phyloP scores from a whole-genome alignment of 2,888 invertebrate species.

The Latrodectus hesperus region DNA sequence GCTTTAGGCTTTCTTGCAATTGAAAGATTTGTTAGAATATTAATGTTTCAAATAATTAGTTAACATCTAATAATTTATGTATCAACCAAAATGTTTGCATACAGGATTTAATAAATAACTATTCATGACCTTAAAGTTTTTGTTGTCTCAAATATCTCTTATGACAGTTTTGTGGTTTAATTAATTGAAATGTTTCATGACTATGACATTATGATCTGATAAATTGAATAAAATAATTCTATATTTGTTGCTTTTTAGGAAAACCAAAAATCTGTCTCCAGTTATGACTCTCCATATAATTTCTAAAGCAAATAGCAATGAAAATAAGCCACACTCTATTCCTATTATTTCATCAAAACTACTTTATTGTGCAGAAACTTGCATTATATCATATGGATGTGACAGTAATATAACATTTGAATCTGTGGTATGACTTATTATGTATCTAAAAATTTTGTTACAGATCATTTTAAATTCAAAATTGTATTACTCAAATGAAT shows the following conservation, averaged over 20 bases:
- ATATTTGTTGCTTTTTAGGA: conserved; percentile 15
- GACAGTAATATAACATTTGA: conserved; percentile 30
- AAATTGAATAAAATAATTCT: no score
- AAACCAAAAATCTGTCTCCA: conserved; percentile 17
- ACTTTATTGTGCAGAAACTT: conserved; percentile 9
- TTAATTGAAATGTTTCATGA: no score
- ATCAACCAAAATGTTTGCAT: no score
- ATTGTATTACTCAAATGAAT: background rate
- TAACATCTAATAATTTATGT: no score
- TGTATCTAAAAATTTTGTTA: background rate
- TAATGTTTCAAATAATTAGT: no score
- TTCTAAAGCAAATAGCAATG: conserved; percentile 21
- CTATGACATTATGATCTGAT: no score
- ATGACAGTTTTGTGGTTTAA: no score
- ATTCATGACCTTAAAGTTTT: no score
- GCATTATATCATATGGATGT: conserved; percentile 38
- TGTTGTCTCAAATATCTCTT: no score
- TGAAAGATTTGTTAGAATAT: no score
- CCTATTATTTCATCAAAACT: conserved; percentile 38
- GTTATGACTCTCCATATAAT: conserved; percentile 23
- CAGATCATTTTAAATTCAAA: background rate
- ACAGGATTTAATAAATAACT: no score
- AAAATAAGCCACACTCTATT: background rate
- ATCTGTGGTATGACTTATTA: conserved; percentile 32
- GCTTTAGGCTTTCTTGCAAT: no score